These are phyloP conservation scores for Montipora capricornis DNA, from an alignment of 64 coral and sea anemone genomes.

Conservation along the genomic window DNA sequence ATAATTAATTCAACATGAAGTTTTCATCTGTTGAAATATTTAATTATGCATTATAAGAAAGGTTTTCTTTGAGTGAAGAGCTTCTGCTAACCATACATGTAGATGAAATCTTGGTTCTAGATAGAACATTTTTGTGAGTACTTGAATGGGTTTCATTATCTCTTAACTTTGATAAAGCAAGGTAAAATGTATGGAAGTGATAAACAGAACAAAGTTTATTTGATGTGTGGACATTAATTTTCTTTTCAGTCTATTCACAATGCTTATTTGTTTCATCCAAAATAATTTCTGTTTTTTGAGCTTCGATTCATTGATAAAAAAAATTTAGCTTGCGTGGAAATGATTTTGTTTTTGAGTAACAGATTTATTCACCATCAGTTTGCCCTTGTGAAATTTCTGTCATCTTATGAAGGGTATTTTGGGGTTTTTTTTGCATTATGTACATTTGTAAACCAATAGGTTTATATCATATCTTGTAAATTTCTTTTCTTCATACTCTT, in stretches of 20 bases:
- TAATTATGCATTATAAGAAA: constrained; percentile 31
- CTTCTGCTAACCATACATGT: not conserved
- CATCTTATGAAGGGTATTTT: not conserved
- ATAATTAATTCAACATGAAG: constrained; percentile 3
- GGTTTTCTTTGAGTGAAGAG: constrained; percentile 25
- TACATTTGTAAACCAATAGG: no score
- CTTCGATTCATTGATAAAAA: not conserved
- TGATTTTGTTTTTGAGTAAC: not conserved
- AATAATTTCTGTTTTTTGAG: not conserved
- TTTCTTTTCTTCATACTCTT: no score
- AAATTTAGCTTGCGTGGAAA: not conserved
- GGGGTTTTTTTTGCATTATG: not conserved
- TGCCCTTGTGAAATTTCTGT: not conserved
- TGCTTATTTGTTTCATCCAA: not conserved
- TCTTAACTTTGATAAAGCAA: not conserved
- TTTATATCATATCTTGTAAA: no score
- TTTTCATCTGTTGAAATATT: not conserved
- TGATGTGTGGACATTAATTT: not conserved
- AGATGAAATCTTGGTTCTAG: not conserved
- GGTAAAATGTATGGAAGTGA: not conserved
- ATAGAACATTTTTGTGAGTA: constrained; percentile 10
- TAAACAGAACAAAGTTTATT: not conserved
- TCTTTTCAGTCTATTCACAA: not conserved
- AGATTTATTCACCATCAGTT: not conserved
- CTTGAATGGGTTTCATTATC: not conserved